A percentile compares a stretch with the other conserved stretches of the same genome.
phyloP scores from a whole-genome alignment of 1,140 invertebrate species.

The Trachymyrmex septentrionalis region DNA sequence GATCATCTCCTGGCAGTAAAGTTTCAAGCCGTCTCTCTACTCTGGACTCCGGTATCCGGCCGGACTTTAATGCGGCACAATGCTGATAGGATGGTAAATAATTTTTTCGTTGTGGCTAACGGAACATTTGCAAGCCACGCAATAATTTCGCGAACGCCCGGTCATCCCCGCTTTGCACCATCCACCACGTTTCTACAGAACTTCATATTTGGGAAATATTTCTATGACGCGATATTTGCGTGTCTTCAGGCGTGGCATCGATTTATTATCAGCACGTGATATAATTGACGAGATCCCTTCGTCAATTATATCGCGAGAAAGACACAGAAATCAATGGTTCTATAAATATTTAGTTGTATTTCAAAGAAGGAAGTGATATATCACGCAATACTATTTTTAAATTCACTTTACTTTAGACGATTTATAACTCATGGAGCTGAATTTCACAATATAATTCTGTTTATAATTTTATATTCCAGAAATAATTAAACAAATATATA shows the following conservation, averaged over 20 bases:
- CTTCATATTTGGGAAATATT: neutral
- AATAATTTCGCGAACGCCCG: slow-evolving; percentile 40
- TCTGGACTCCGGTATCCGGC: neutral
- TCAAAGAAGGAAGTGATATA: neutral
- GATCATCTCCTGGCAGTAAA: slow-evolving; percentile 68
- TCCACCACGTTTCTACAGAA: slow-evolving; percentile 35
- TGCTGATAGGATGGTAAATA: slow-evolving; percentile 64
- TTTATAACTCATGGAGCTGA: neutral
- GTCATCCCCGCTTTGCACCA: no score
- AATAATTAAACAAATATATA: neutral
- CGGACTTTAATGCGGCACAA: slow-evolving; percentile 56
- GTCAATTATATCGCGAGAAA: neutral
- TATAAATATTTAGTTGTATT: neutral
- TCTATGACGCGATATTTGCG: slow-evolving; percentile 7
- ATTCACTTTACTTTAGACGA: neutral
- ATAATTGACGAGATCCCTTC: neutral
- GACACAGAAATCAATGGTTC: neutral
- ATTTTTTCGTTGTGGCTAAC: slow-evolving; percentile 61
- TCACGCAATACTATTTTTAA: neutral
- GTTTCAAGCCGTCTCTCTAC: slow-evolving; percentile 45
- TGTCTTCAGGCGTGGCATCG: neutral
- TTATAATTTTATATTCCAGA: neutral
- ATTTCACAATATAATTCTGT: neutral
- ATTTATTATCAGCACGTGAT: neutral
- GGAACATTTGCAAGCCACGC: slow-evolving; percentile 39